Evolutionary conservation across 1,140 invertebrate genomes (phyloP).

Genomic region (Carposina sasakii): DNA sequence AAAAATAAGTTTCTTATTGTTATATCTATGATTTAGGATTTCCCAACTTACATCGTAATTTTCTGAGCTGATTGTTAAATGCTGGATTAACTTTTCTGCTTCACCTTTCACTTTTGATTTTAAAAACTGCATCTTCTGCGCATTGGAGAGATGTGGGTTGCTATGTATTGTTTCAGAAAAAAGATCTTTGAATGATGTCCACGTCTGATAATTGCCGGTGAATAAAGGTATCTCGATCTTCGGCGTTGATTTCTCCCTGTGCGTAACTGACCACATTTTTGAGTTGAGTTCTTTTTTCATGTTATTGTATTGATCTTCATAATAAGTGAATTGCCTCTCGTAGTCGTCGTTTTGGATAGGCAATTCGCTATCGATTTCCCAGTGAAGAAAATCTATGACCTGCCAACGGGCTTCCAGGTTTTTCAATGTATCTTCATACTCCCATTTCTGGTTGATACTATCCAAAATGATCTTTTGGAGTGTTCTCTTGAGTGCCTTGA

Average conservation of each 20-base stretch:
- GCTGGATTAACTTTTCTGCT: background rate
- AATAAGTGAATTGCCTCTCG: background rate
- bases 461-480: no score
- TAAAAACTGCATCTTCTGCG: background rate
- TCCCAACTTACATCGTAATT: slow-evolving; percentile 6
- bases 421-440: background rate
- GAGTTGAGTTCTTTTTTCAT: background rate
- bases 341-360: background rate
- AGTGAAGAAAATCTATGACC: background rate
- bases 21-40: background rate
- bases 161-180: background rate
- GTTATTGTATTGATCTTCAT: background rate
- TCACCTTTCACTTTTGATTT: background rate
- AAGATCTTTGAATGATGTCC: background rate
- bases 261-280: background rate
- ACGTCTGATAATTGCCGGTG: background rate
- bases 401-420: background rate
- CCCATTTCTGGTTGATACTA: background rate
- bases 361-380: background rate
- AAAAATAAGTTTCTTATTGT: slow-evolving; percentile 2
- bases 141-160: background rate
- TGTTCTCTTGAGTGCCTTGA: no score
- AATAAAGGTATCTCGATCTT: background rate
- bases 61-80: background rate
- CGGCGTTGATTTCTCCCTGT: background rate